These are phyloP conservation scores for Leucosticte australis DNA, from an alignment of 2,113 vertebrate species.

Conservation along the genomic window DNA sequence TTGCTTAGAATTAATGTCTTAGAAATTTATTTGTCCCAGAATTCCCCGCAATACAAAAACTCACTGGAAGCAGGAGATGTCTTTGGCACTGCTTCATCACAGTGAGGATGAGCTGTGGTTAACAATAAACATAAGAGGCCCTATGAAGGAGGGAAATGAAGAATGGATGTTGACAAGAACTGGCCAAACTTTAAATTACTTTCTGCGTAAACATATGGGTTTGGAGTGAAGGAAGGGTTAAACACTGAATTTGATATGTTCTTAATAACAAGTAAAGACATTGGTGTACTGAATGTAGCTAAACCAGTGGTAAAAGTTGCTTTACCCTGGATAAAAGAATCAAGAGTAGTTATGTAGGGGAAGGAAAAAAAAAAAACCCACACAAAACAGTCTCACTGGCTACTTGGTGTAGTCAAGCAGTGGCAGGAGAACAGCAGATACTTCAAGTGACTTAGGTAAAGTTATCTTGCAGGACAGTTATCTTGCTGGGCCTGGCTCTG, in stretches of 20 bases:
- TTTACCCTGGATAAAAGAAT: not conserved
- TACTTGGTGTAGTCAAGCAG: not conserved
- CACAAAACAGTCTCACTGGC: not conserved
- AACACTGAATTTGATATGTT: not conserved
- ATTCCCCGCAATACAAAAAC: not conserved
- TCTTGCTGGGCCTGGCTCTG: not conserved
- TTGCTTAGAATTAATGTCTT: not conserved
- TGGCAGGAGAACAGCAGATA: not conserved
- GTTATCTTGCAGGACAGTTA: not conserved
- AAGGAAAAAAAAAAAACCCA: not conserved
- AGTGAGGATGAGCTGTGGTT: not conserved
- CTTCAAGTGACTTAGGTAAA: not conserved
- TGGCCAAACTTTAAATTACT: not conserved
- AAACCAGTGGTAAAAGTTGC: not conserved
- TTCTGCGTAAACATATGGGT: not conserved
- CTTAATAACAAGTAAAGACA: not conserved
- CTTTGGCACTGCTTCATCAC: not conserved
- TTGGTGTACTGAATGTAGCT: not conserved
- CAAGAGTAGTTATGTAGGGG: not conserved
- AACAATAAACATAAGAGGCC: not conserved
- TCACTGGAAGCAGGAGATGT: not conserved
- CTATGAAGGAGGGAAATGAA: not conserved
- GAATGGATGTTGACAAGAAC: not conserved
- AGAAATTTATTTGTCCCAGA: not conserved
- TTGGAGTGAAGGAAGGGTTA: not conserved